Conservation (phyloP, 2,797 vertebrate genomes). For the Taenioides sp. region DNA sequence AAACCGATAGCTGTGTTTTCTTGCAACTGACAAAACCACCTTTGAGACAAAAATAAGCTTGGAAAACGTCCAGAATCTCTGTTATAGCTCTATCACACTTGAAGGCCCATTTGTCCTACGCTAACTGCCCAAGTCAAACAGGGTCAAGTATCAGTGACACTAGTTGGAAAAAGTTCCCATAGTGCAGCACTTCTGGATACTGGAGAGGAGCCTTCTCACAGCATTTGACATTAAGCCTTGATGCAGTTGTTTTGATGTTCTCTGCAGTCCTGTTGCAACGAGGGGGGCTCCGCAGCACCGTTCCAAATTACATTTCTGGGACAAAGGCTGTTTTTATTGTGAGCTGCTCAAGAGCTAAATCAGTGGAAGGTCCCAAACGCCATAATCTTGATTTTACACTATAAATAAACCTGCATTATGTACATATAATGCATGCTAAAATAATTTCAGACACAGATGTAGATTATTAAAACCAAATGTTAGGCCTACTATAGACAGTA, state of each 20-base stretch:
- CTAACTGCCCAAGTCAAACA: constrained; percentile 3
- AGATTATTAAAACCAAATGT: background rate
- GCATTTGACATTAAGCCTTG: constrained; percentile 26
- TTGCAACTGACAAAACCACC: background rate
- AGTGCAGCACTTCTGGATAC: constrained; percentile 12
- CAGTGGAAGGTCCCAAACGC: constrained; percentile 46
- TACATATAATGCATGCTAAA: constrained; percentile 11
- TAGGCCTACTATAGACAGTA: background rate
- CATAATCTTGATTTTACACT: constrained; percentile 61
- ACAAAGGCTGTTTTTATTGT: constrained; percentile 59
- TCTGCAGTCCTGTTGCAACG: constrained; percentile 26
- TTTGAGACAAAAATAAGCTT: background rate
- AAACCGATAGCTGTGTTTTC: background rate
- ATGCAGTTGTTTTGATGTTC: constrained; percentile 44
- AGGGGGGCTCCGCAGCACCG: constrained; percentile 19
- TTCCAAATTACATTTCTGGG: constrained; percentile 56
- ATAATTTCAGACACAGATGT: background rate
- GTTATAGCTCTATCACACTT: background rate
- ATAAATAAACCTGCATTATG: constrained; percentile 46
- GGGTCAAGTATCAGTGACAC: constrained; percentile 9
- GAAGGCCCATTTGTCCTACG: background rate
- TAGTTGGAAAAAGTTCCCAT: constrained; percentile 15
- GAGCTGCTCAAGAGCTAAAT: constrained; percentile 45
- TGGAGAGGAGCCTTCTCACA: constrained; percentile 9
- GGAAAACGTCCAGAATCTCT: background rate